Conservation (phyloP, 1,140 invertebrate species). For the Yoshiicerus persimilis region DNA sequence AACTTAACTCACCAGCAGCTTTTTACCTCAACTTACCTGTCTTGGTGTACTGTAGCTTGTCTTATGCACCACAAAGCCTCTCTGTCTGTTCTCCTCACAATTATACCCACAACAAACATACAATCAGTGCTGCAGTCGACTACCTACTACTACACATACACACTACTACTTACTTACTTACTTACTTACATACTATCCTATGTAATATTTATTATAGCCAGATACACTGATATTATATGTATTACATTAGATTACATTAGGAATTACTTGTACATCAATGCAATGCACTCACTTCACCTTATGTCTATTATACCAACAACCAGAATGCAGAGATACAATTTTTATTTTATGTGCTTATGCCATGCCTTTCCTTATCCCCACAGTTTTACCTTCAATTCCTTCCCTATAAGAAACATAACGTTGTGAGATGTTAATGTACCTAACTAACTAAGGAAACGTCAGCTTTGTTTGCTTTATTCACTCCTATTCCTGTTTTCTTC, state of each 20-base stretch:
- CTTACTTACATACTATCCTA: neutral
- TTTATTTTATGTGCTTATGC: neutral
- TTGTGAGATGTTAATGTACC: no score
- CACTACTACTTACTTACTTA: neutral
- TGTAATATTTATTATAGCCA: neutral
- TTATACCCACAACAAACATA: neutral
- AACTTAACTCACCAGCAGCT: neutral
- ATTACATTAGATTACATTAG: conserved; percentile 11
- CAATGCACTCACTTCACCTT: neutral
- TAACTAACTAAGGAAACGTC: no score
- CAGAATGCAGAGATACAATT: neutral
- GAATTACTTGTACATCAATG: neutral
- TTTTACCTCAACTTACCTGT: neutral
- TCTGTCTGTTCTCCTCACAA: neutral
- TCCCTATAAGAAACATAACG: no score
- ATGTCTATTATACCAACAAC: neutral
- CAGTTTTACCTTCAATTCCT: neutral
- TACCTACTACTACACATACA: neutral
- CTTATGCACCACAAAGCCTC: neutral
- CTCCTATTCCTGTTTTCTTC: neutral
- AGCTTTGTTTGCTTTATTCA: neutral
- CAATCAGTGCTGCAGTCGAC: neutral
- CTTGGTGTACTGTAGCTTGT: neutral
- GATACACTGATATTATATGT: neutral
- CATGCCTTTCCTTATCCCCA: neutral